These are phyloP conservation scores for Perccottus glenii DNA, from an alignment of 2,113 vertebrate species.

Conservation along the genomic window DNA sequence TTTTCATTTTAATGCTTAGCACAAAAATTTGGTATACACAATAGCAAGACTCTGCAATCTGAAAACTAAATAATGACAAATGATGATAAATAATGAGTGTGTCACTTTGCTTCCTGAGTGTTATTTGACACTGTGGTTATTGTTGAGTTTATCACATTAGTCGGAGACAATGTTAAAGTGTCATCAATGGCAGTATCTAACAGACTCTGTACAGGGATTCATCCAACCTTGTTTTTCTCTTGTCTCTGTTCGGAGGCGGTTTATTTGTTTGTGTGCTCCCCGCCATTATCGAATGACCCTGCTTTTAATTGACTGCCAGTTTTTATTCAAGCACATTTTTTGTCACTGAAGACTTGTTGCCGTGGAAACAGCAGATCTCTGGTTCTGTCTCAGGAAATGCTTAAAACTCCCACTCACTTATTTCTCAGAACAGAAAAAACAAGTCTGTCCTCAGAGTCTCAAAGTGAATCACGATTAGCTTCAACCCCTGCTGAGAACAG, in stretches of 20 bases:
- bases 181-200: background rate
- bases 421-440: slow-evolving; percentile 20
- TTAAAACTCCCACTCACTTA: slow-evolving; percentile 16
- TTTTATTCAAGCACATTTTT: background rate
- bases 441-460: slow-evolving; percentile 28
- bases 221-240: background rate
- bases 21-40: too few relatives aligned
- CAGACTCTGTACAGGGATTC: background rate
- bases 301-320: slow-evolving; percentile 5
- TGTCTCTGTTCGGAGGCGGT: background rate
- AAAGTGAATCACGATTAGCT: slow-evolving; percentile 18
- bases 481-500: slow-evolving; percentile 27
- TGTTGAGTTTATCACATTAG: too few relatives aligned
- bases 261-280: background rate
- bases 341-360: slow-evolving; percentile 31
- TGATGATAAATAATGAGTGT: too few relatives aligned
- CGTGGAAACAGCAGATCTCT: slow-evolving; percentile 38
- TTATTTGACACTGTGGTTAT: too few relatives aligned
- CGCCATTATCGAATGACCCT: slow-evolving; percentile 1
- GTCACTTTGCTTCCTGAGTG: too few relatives aligned
- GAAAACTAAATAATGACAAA: too few relatives aligned
- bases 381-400: slow-evolving; percentile 1
- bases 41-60: too few relatives aligned
- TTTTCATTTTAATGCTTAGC: too few relatives aligned
- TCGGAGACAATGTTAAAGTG: background rate